Conservation (phyloP, 2,888 invertebrate species). For the Tenthredo amoena region DNA sequence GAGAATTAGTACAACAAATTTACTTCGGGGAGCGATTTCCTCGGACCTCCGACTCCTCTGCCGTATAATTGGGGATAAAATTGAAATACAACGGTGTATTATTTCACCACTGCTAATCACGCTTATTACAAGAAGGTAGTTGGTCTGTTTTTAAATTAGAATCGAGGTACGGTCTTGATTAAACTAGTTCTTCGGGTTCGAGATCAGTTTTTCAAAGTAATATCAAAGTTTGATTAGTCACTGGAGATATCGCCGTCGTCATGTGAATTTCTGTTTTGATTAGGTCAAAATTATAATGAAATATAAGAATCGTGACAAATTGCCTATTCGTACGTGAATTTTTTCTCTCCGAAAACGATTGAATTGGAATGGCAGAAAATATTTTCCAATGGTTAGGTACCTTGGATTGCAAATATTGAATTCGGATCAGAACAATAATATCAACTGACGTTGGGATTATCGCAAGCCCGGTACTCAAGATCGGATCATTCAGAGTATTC, state of each 20-base stretch:
- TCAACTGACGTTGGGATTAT: neutral
- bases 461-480: constrained; percentile 1
- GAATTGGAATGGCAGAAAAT: neutral
- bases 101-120: constrained; percentile 2
- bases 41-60: neutral
- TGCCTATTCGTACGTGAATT: too few relatives aligned
- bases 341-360: too few relatives aligned
- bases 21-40: neutral
- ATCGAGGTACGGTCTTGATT: neutral
- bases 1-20: neutral
- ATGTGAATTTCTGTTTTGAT: too few relatives aligned
- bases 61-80: neutral
- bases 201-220: neutral
- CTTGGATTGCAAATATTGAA: neutral
- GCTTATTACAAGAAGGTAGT: neutral
- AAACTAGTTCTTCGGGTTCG: neutral
- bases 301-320: too few relatives aligned
- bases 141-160: neutral
- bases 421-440: neutral
- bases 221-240: too few relatives aligned
- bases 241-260: too few relatives aligned
- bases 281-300: too few relatives aligned
- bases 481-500: constrained; percentile 3
- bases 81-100: neutral
- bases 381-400: neutral